Evolutionary conservation across 2,113 vertebrate genomes (phyloP), one percentile per base, ranked within the genome.

Genomic region (Tamias sibiricus): DNA sequence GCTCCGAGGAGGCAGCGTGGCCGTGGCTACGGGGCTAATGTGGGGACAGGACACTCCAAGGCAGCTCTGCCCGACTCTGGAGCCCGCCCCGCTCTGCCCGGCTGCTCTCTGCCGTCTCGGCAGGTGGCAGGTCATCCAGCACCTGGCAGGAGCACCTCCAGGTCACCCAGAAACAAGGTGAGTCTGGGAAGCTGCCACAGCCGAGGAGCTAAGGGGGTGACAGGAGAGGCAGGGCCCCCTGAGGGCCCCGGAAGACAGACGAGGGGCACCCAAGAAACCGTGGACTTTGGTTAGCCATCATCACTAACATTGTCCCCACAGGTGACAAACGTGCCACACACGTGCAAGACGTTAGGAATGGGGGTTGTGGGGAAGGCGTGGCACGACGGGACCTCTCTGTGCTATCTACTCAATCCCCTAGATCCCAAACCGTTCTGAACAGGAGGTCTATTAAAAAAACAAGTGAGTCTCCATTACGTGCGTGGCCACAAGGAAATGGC

Each of bases 1-100:
- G 57, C 71, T 40, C 77, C 37, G 35, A 71, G 12, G 44, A 49
- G 52, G 59, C 6, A 0, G 26, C 32, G n/a, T 3, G n/a, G 66
- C 74, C 13, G 14, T 40, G 32, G 47, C 32, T 71, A 52, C 11
- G 19, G 49, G 0, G 5, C 40, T 28, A 32, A 35, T 0, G 7
- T 62, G 71, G 0, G 16, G 40, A 44, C 24, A 37, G 0, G 8
- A 54, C 54, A 24, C 11, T 49, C 42, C 3, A 13, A 22, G 0
- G 16, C 10, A 22, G n/a, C 35, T 30, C 59, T 40, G 24, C 13
- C 66, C 5, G 40, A 37, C 42, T 26, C 89, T 20, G n/a, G 42
- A 47, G 28, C n/a, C 42, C 1, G 24, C 62, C 37, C 62, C 8
- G 1, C 16, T 26, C 2, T 10, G n/a, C 69, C 57, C 0, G 28